Percentiles rank a stretch among this genome's conserved stretches.
Evolutionary conservation across 2,113 vertebrate genomes (phyloP).

Genomic region (Sturnira hondurensis): DNA sequence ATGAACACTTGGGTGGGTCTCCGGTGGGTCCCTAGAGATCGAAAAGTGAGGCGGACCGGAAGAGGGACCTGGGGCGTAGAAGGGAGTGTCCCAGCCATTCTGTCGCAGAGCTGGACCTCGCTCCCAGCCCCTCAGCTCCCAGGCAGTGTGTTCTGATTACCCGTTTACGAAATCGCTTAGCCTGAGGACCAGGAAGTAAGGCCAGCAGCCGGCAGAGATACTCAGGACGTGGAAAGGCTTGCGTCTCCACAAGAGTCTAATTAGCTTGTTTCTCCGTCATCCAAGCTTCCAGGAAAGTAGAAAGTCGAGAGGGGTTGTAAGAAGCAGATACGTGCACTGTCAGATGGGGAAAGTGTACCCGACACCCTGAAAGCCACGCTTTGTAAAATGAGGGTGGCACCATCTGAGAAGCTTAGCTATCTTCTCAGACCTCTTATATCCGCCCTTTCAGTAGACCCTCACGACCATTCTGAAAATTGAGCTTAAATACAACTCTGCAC

Average conservation of each 20-base stretch:
- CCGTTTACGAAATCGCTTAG: background rate
- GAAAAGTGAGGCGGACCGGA: background rate
- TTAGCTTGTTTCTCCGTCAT: background rate
- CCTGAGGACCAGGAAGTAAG: conserved; percentile 30
- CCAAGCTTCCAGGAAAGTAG: background rate
- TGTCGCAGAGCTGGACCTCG: background rate
- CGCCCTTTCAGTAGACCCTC: background rate
- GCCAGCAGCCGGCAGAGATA: background rate
- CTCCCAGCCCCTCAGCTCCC: background rate
- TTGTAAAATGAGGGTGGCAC: background rate
- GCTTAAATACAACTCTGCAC: background rate
- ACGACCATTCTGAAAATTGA: background rate
- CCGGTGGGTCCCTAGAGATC: background rate
- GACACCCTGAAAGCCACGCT: background rate
- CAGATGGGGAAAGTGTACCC: background rate
- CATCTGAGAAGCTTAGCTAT: background rate
- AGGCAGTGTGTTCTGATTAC: background rate
- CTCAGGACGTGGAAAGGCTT: background rate
- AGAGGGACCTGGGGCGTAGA: background rate
- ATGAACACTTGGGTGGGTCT: background rate
- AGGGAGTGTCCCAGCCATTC: background rate
- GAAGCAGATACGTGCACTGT: background rate
- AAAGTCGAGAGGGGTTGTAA: background rate
- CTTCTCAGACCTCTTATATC: background rate
- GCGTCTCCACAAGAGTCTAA: background rate